phyloP scores from a whole-genome alignment of 2,797 vertebrate species.

The Sebastes taczanowskii region DNA sequence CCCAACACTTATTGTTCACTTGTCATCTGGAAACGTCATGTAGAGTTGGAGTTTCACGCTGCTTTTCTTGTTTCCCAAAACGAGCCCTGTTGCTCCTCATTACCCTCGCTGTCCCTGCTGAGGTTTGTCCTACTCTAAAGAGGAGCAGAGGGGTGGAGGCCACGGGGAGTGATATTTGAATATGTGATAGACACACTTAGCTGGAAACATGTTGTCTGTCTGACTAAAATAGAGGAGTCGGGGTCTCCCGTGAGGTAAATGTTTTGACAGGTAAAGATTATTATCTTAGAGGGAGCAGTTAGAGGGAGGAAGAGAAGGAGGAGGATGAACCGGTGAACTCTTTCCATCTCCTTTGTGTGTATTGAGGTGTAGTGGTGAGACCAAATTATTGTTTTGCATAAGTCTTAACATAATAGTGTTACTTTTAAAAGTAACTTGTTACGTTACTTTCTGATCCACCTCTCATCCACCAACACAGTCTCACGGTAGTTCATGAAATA shows the following conservation, averaged over 20 bases:
- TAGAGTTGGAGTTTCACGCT: constrained; percentile 32
- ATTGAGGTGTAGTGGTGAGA: no score
- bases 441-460: no score
- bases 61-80: constrained; percentile 24
- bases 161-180: constrained; percentile 38
- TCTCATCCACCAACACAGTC: no score
- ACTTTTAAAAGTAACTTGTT: no score
- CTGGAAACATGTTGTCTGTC: constrained; percentile 27
- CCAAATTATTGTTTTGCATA: no score
- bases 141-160: background rate
- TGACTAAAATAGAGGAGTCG: constrained; percentile 20
- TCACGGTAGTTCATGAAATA: no score
- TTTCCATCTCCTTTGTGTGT: background rate
- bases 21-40: constrained; percentile 3
- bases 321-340: background rate
- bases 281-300: background rate
- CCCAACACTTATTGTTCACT: background rate
- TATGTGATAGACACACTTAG: constrained; percentile 39
- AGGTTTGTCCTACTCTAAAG: constrained; percentile 52
- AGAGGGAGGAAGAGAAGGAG: background rate
- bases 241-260: background rate
- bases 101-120: constrained; percentile 48
- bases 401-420: no score
- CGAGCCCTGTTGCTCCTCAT: constrained; percentile 36
- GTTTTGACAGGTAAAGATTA: background rate